phyloP scores from a whole-genome alignment of 2,888 invertebrate genomes.

The Gandaritis pyraliata region DNA sequence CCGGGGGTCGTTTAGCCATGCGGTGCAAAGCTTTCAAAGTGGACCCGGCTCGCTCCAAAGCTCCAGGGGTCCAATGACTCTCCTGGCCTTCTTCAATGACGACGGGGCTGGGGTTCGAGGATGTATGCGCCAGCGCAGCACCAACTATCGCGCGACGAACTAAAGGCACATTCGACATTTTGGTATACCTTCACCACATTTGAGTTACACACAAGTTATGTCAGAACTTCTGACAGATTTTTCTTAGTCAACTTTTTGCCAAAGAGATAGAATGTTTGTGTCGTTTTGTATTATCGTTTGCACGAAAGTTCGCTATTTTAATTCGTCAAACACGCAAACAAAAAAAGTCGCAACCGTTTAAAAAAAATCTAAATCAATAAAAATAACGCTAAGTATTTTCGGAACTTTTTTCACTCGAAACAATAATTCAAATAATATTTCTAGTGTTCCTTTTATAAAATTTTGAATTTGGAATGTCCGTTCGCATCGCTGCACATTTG shows the following conservation, averaged over 20 bases:
- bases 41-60: slow-evolving; percentile 77
- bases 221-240: background rate
- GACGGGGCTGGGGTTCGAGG: slow-evolving; percentile 51
- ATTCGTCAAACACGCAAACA: background rate
- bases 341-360: background rate
- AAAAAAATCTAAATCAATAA: background rate
- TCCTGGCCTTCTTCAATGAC: slow-evolving; percentile 57
- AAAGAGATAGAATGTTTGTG: background rate
- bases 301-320: background rate
- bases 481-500: slow-evolving; percentile 49
- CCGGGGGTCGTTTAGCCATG: slow-evolving; percentile 84
- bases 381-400: background rate
- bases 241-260: background rate
- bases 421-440: slow-evolving; percentile 10
- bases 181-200: slow-evolving; percentile 34
- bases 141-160: slow-evolving; percentile 75
- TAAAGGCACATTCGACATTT: slow-evolving; percentile 70
- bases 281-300: background rate
- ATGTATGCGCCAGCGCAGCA: slow-evolving; percentile 63
- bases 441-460: slow-evolving; percentile 15
- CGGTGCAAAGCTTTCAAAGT: slow-evolving; percentile 81
- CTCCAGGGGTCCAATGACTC: slow-evolving; percentile 77
- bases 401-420: slow-evolving; percentile 1
- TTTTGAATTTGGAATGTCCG: slow-evolving; percentile 34
- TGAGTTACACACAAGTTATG: background rate